Conservation (phyloP, 2,888 invertebrate species). For the Ariolimax columbianus region DNA sequence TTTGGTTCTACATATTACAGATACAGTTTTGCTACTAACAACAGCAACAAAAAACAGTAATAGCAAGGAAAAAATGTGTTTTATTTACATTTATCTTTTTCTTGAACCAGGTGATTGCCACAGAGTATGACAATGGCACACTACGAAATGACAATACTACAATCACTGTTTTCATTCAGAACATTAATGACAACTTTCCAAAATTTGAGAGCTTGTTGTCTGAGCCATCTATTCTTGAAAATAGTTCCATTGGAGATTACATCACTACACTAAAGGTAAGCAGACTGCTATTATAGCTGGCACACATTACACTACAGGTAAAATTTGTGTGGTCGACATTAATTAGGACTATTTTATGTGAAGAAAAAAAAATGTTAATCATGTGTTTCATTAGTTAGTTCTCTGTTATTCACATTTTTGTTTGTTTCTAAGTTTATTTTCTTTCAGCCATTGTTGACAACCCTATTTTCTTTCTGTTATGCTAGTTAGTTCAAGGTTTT, state of each 20-base stretch:
- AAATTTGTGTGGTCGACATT: neutral
- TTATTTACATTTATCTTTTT: too few relatives aligned
- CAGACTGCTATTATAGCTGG: neutral
- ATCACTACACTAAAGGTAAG: slow-evolving; percentile 27
- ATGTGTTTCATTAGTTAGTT: too few relatives aligned
- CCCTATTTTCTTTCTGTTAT: too few relatives aligned
- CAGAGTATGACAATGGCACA: neutral
- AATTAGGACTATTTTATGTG: neutral
- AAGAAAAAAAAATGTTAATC: too few relatives aligned
- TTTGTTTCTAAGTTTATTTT: too few relatives aligned
- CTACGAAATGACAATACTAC: neutral
- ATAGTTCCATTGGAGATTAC: neutral
- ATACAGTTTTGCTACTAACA: too few relatives aligned
- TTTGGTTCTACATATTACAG: too few relatives aligned
- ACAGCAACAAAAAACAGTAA: too few relatives aligned
- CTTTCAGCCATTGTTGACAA: too few relatives aligned
- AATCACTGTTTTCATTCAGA: slow-evolving; percentile 25
- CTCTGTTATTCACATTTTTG: too few relatives aligned
- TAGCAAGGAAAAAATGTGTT: too few relatives aligned
- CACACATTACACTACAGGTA: neutral
- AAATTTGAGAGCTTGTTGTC: slow-evolving; percentile 28
- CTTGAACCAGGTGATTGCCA: slow-evolving; percentile 4
- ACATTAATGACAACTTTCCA: slow-evolving; percentile 53
- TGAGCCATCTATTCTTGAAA: slow-evolving; percentile 34
- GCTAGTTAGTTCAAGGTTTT: too few relatives aligned